Conservation (phyloP, 2,797 vertebrate species). For the Xenentodon cancila region DNA sequence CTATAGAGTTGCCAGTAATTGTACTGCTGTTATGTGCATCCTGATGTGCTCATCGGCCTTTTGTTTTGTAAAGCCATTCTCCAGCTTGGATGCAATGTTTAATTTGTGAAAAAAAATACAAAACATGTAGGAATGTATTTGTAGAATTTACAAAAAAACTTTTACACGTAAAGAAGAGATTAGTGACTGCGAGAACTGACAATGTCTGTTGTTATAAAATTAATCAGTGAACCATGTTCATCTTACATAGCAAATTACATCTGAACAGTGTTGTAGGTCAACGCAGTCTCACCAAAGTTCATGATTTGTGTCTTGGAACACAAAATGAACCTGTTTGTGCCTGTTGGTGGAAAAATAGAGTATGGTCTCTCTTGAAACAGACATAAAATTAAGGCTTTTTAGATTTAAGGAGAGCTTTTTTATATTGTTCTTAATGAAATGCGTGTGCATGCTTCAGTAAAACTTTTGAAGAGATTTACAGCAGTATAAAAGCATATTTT, state of each 20-base stretch:
- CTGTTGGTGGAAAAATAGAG: not conserved
- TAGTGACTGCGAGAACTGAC: too few species aligned
- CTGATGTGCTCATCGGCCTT: conserved; percentile 32
- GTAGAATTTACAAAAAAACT: conserved; percentile 1
- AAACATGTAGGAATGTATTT: not conserved
- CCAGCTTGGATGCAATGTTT: conserved; percentile 11
- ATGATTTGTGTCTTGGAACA: not conserved
- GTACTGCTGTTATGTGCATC: conserved; percentile 55
- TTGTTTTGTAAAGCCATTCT: conserved; percentile 1
- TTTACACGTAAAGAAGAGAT: not conserved
- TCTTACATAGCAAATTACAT: not conserved
- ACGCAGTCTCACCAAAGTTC: not conserved
- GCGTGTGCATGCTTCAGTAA: too few species aligned
- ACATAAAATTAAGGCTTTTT: not conserved
- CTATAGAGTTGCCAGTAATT: conserved; percentile 72
- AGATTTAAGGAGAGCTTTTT: not conserved
- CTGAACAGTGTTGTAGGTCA: not conserved
- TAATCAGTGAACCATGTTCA: not conserved
- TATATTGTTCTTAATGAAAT: too few species aligned
- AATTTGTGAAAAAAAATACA: conserved; percentile 1
- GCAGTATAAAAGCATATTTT: too few species aligned
- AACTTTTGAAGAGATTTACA: too few species aligned
- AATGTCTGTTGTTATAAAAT: too few species aligned
- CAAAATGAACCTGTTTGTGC: not conserved
- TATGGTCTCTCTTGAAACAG: not conserved